Evolutionary conservation across 2,113 vertebrate genomes (phyloP), one percentile per base, ranked within the genome.

Genomic region (Camelus bactrianus): DNA sequence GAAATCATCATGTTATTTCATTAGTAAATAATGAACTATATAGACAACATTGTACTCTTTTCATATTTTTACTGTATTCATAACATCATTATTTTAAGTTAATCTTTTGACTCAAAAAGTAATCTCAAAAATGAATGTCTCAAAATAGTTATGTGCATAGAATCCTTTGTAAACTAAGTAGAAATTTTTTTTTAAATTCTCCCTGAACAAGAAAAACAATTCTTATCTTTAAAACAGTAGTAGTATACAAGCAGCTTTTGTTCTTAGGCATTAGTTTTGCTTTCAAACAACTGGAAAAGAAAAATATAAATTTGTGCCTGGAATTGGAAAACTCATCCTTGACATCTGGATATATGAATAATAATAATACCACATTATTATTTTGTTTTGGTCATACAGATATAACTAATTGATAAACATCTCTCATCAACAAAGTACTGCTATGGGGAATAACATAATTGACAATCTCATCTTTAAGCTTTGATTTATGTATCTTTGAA

Each of bases 1-100:
- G 54, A 80, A 85, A 89, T 86, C 58, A 85, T n/a, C 16, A 38
- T 46, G 42, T 62, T 32, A 54, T 75, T 84, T 93, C 76, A 96
- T 60, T 86, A 82, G 52, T 52, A 94, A 91, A 92, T 85, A 95
- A 92, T 62, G 58, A 67, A 75, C 52, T 50, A 26, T 35, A 76
- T 1, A 87, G 30, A 92, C 4, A 89, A 56, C 14, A 96, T 14
- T 65, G 48, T 65, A 67, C 62, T 17, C 20, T 42, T 64, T 93
- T 56, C 8, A 42, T 69, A 84, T 73, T 81, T 96, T 60, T 92
- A 69, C 50, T 84, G 56, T 89, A 69, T 67, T 80, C 20, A 88
- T 80, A 88, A 30, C 20, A 64, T 75, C 6, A 9, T 3, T 46
- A 85, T 67, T 79, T 73, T 46, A 91, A 87, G 28, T 42, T 83